These are phyloP conservation scores for Xenus cinereus DNA, from an alignment of 2,113 vertebrate species.

Conservation along the genomic window DNA sequence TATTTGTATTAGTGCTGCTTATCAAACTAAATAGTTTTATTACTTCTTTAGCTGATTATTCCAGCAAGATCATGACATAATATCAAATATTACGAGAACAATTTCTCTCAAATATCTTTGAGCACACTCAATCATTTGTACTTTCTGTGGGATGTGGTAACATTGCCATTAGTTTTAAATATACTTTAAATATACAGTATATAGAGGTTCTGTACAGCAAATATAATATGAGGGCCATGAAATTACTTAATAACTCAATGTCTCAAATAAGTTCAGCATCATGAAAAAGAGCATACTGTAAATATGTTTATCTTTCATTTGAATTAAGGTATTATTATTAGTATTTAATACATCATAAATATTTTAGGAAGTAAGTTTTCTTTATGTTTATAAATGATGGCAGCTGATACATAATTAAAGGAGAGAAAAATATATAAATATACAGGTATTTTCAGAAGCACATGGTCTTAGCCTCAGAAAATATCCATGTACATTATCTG, in stretches of 20 bases:
- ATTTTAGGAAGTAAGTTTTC: slow-evolving; percentile 49
- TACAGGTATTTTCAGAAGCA: not conserved
- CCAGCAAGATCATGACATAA: not conserved
- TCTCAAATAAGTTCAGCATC: not conserved
- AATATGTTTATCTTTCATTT: slow-evolving; percentile 11
- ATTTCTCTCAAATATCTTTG: not conserved
- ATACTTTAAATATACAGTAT: not conserved
- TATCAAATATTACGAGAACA: not conserved
- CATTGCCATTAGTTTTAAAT: not conserved
- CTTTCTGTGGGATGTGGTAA: not conserved
- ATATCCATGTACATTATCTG: not conserved
- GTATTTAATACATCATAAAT: slow-evolving; percentile 44
- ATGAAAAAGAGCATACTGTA: not conserved
- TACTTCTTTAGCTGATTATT: not conserved
- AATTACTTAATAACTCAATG: not conserved
- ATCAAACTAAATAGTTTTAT: not conserved
- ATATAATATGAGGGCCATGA: not conserved
- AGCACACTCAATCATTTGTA: not conserved
- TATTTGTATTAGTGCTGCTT: not conserved
- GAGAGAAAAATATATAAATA: not conserved
- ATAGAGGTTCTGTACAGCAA: not conserved
- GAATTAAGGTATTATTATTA: slow-evolving; percentile 30
- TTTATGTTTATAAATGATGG: not conserved
- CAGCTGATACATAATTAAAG: slow-evolving; percentile 29
- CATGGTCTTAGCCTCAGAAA: not conserved